These are phyloP conservation scores for Orbicella faveolata DNA, from an alignment of 64 coral and sea anemone species.

Conservation along the genomic window DNA sequence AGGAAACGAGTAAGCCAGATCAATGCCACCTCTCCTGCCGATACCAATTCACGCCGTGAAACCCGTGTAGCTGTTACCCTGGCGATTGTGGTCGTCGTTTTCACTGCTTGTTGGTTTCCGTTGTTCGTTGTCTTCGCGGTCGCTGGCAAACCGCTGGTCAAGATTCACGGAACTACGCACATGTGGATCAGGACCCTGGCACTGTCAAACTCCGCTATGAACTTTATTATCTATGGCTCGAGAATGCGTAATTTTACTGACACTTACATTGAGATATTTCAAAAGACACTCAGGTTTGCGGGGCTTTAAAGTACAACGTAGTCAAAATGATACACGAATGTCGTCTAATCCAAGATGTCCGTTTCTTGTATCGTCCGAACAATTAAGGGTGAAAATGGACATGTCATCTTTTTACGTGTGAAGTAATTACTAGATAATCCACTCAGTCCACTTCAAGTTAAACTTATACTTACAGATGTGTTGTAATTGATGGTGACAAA, in stretches of 20 bases:
- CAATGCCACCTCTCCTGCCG: neutral
- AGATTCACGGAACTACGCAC: neutral
- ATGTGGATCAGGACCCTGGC: constrained; percentile 19
- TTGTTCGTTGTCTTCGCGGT: neutral
- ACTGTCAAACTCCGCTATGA: constrained; percentile 25
- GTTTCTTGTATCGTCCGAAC: too few relatives aligned
- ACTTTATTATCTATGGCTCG: constrained; percentile 3
- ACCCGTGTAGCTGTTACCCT: neutral
- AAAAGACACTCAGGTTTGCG: neutral
- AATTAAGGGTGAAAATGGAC: too few relatives aligned
- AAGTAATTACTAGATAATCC: too few relatives aligned
- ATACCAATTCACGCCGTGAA: neutral
- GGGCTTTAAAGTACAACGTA: too few relatives aligned
- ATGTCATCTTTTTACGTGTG: too few relatives aligned
- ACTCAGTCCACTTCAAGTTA: too few relatives aligned
- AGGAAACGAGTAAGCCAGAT: neutral
- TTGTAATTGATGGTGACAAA: too few relatives aligned
- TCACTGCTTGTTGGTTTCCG: constrained; percentile 18
- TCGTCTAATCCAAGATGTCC: too few relatives aligned
- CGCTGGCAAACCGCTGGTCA: neutral
- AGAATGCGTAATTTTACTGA: neutral
- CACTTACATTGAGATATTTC: neutral
- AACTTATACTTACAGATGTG: too few relatives aligned
- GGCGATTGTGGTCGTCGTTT: constrained; percentile 7
- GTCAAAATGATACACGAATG: too few relatives aligned